A percentile compares a stretch with the other conserved stretches of the same genome.
phyloP scores from a whole-genome alignment of 2,113 vertebrate species.

The Otocyon megalotis region DNA sequence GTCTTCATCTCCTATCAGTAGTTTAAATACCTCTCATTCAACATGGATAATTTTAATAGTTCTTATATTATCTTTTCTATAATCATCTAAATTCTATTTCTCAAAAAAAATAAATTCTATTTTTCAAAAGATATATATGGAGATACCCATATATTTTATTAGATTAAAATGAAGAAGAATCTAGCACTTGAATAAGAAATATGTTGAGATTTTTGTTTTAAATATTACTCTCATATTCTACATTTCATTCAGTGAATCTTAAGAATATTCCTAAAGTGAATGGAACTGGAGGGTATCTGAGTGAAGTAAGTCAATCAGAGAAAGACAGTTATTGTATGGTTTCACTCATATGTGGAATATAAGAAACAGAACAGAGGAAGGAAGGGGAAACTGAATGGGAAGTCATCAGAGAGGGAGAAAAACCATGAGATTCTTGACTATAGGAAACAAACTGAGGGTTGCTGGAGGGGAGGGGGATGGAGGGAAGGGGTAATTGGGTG shows the following conservation, averaged over 20 bases:
- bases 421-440: no score
- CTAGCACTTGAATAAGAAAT: background rate
- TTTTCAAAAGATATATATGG: slow-evolving; percentile 70
- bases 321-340: no score
- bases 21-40: background rate
- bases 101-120: slow-evolving; percentile 69
- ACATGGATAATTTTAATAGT: slow-evolving; percentile 49
- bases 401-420: no score
- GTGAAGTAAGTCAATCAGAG: no score
- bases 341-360: no score
- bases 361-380: no score
- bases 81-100: slow-evolving; percentile 62
- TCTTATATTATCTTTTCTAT: slow-evolving; percentile 62
- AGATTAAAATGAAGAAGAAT: background rate
- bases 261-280: background rate
- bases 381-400: no score
- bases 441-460: no score
- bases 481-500: no score
- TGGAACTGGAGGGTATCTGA: background rate
- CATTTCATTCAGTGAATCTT: background rate
- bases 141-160: slow-evolving; percentile 42
- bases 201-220: background rate
- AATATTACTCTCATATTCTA: background rate
- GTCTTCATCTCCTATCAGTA: slow-evolving; percentile 79
- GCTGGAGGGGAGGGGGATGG: no score